These are phyloP conservation scores for Rosalia funebris DNA, from an alignment of 2,888 invertebrate genomes.

Conservation along the genomic window DNA sequence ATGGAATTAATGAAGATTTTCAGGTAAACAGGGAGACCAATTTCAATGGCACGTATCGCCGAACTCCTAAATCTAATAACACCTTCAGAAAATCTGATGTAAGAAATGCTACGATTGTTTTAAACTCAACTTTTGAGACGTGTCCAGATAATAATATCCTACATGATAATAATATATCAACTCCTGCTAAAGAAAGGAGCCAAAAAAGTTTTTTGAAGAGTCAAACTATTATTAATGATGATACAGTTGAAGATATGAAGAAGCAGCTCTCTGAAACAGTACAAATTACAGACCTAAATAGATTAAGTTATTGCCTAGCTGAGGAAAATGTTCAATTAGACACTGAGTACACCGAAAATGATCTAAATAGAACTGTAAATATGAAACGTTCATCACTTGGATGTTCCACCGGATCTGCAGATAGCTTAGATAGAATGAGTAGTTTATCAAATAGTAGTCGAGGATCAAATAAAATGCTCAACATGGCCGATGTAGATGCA, in stretches of 20 bases:
- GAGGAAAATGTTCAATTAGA: constrained; percentile 39
- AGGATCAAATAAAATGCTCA: constrained; percentile 58
- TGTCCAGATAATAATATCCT: constrained; percentile 27
- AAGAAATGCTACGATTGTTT: constrained; percentile 33
- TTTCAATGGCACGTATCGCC: constrained; percentile 40
- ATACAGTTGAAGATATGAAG: constrained; percentile 43
- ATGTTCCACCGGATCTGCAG: constrained; percentile 58
- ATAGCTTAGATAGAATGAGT: constrained; percentile 62
- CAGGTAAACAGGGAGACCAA: constrained; percentile 10
- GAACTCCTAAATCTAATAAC: constrained; percentile 42
- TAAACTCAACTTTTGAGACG: constrained; percentile 44
- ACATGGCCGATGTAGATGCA: constrained; percentile 61
- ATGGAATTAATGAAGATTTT: constrained; percentile 5
- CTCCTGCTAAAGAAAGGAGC: constrained; percentile 31
- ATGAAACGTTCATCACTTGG: constrained; percentile 33
- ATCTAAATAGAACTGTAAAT: constrained; percentile 37
- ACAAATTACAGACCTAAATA: constrained; percentile 36
- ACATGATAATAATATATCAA: constrained; percentile 30
- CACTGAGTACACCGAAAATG: constrained; percentile 35
- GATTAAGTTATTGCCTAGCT: constrained; percentile 44
- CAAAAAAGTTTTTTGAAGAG: constrained; percentile 20
- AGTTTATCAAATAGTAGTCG: constrained; percentile 59
- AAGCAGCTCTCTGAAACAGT: constrained; percentile 36
- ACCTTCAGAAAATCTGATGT: constrained; percentile 49
- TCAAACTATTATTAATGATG: constrained; percentile 17